phyloP scores from a whole-genome alignment of 2,113 vertebrate species.

The Prunella himalayana region DNA sequence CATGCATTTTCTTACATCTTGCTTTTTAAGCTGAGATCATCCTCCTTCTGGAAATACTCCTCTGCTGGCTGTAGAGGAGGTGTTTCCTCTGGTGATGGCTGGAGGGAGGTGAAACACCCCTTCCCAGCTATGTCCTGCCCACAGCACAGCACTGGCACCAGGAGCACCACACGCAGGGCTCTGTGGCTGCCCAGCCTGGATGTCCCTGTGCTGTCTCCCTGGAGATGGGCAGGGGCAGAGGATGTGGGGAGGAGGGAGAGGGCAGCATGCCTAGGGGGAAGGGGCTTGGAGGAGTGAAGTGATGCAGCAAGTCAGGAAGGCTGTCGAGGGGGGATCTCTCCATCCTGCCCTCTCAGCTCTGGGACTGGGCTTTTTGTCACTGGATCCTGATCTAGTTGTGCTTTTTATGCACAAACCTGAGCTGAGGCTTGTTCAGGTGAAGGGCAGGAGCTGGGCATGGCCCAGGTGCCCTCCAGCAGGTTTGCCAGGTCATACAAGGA shows the following conservation, averaged over 20 bases:
- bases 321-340: not conserved
- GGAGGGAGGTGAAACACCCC: rapidly evolving
- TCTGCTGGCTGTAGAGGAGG: not conserved
- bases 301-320: not conserved
- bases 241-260: not conserved
- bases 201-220: not conserved
- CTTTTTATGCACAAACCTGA: not conserved
- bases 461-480: too few species aligned
- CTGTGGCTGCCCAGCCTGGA: too few species aligned
- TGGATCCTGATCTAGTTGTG: not conserved
- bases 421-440: not conserved
- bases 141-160: too few species aligned
- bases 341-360: not conserved
- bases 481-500: not conserved
- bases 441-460: not conserved
- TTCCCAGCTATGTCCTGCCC: not conserved
- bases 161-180: rapidly evolving
- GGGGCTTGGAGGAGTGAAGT: not conserved
- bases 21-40: not conserved
- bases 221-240: not conserved
- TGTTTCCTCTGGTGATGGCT: not conserved
- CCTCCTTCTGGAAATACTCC: not conserved
- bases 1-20: rapidly evolving
- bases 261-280: rapidly evolving
- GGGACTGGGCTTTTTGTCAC: not conserved